Conservation (phyloP, 2,888 invertebrate species). For the Sepioteuthis lessoniana region DNA sequence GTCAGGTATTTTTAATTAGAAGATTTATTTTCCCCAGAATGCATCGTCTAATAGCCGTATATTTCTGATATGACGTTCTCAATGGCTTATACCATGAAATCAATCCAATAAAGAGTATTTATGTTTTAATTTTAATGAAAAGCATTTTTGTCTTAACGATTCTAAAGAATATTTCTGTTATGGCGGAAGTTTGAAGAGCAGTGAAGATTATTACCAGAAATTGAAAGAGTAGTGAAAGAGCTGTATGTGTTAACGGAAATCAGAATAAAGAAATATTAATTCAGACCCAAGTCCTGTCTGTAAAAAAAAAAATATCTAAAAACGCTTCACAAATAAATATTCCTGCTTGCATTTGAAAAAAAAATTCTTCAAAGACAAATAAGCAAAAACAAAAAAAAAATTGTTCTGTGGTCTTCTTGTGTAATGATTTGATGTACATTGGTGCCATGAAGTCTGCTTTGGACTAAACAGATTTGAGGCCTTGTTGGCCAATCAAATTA, state of each 20-base stretch:
- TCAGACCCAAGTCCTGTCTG: background rate
- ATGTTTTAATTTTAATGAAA: too few species aligned
- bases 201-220: background rate
- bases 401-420: background rate
- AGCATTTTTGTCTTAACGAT: too few species aligned
- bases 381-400: background rate
- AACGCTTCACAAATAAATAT: background rate
- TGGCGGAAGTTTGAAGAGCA: too few species aligned
- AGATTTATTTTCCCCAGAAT: too few species aligned
- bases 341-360: background rate
- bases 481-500: constrained; percentile 17
- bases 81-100: too few species aligned
- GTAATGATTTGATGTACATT: background rate
- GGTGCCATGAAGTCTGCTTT: background rate
- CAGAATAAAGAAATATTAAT: background rate
- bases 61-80: too few species aligned
- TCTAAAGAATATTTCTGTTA: too few species aligned
- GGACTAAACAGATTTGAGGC: background rate
- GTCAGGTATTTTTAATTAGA: too few species aligned
- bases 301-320: background rate
- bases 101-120: too few species aligned
- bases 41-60: too few species aligned
- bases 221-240: too few species aligned
- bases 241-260: background rate
- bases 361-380: too few species aligned